Conservation (phyloP, 2,113 vertebrate genomes). For the Nothobranchius kuhntae region DNA sequence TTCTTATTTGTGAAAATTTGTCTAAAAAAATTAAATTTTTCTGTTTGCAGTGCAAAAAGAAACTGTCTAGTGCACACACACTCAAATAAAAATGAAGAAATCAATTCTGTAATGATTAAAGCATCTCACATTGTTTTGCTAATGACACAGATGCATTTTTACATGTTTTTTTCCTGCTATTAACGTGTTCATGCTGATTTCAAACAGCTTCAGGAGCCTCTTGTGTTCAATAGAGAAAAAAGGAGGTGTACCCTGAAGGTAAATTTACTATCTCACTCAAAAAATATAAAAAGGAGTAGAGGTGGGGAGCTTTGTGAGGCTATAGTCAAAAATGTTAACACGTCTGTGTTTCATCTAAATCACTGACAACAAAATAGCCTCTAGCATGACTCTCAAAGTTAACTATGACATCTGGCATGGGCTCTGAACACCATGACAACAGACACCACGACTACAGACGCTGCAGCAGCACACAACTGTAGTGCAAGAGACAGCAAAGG, state of each 20-base stretch:
- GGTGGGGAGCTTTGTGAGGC: constrained; percentile 66
- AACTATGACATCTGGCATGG: constrained; percentile 87
- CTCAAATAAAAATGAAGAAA: constrained; percentile 14
- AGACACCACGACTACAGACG: constrained; percentile 82
- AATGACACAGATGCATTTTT: constrained; percentile 35
- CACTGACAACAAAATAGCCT: constrained; percentile 85
- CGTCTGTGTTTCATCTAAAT: constrained; percentile 81
- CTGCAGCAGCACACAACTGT: constrained; percentile 75
- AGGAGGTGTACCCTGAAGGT: constrained; percentile 71
- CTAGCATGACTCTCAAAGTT: constrained; percentile 83
- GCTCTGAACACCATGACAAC: constrained; percentile 85
- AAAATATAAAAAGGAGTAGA: constrained; percentile 34
- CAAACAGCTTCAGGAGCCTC: constrained; percentile 57
- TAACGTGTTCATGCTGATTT: constrained; percentile 57
- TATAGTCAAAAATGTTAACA: constrained; percentile 78
- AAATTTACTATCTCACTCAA: constrained; percentile 67
- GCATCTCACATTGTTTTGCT: neutral
- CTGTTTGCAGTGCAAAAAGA: neutral
- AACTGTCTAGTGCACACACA: neutral
- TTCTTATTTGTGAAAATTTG: too few species aligned
- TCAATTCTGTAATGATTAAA: constrained; percentile 22
- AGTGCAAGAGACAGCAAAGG: constrained; percentile 57
- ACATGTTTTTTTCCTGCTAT: constrained; percentile 50
- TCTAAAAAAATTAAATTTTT: neutral
- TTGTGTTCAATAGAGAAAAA: constrained; percentile 68